Conservation (phyloP, 2,113 vertebrate genomes). For the Psilopsiagon aurifrons region DNA sequence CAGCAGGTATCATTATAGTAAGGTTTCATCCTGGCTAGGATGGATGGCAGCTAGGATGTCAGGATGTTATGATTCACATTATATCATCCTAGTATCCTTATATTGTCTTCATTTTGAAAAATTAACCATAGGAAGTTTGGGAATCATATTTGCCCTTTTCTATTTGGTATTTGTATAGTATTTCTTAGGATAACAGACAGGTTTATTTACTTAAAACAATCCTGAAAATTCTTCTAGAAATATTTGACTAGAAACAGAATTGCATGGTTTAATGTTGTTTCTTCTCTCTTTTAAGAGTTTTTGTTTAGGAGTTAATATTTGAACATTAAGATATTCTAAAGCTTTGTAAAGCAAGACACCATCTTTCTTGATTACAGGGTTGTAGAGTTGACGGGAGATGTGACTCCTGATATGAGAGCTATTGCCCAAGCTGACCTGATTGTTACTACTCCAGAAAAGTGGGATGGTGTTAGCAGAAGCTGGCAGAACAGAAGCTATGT, state of each 20-base stretch:
- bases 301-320: background rate
- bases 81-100: background rate
- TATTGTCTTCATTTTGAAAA: background rate
- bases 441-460: constrained; percentile 98
- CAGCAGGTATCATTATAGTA: background rate
- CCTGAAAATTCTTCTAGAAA: background rate
- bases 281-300: background rate
- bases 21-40: background rate
- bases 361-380: constrained; percentile 78
- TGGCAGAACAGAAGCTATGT: constrained; percentile 98
- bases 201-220: background rate
- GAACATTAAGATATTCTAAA: background rate
- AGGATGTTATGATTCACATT: background rate
- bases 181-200: background rate
- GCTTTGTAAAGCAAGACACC: background rate
- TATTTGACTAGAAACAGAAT: background rate
- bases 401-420: constrained; percentile 94
- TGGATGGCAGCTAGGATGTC: background rate
- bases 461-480: constrained; percentile 97
- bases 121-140: background rate
- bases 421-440: constrained; percentile 95
- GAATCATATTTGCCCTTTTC: background rate
- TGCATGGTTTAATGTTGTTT: background rate
- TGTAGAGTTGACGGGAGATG: constrained; percentile 95
- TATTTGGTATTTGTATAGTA: background rate